phyloP scores from a whole-genome alignment of 2,888 invertebrate species.

The Diploptera punctata region DNA sequence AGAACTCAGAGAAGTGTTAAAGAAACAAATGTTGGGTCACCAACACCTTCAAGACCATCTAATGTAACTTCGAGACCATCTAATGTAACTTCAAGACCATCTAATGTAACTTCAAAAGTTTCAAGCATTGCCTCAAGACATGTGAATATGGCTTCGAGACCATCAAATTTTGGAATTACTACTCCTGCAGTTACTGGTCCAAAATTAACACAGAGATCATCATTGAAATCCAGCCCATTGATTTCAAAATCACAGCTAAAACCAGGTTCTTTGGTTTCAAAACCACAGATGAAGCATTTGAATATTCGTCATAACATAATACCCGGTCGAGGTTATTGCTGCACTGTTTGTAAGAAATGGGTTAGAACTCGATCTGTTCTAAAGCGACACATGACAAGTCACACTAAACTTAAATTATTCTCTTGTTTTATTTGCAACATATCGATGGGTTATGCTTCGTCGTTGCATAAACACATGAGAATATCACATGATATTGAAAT shows the following conservation, averaged over 20 bases:
- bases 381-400: slow-evolving; percentile 34
- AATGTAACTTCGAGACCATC: no score
- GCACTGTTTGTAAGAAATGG: slow-evolving; percentile 31
- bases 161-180: no score
- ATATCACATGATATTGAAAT: slow-evolving; percentile 17
- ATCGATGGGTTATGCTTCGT: slow-evolving; percentile 37
- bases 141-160: not conserved
- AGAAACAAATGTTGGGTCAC: no score
- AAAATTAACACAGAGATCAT: no score
- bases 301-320: not conserved
- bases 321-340: slow-evolving; percentile 7
- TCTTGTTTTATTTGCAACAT: slow-evolving; percentile 30
- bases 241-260: no score
- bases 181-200: no score
- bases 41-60: no score
- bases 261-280: not conserved
- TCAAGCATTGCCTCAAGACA: not conserved
- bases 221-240: no score
- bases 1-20: no score
- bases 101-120: no score
- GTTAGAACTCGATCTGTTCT: slow-evolving; percentile 24
- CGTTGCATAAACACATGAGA: slow-evolving; percentile 35
- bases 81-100: not conserved
- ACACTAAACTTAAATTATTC: slow-evolving; percentile 34
- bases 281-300: not conserved